These are phyloP conservation scores for Dicaeum eximium DNA, from an alignment of 2,113 vertebrate species.

Conservation along the genomic window DNA sequence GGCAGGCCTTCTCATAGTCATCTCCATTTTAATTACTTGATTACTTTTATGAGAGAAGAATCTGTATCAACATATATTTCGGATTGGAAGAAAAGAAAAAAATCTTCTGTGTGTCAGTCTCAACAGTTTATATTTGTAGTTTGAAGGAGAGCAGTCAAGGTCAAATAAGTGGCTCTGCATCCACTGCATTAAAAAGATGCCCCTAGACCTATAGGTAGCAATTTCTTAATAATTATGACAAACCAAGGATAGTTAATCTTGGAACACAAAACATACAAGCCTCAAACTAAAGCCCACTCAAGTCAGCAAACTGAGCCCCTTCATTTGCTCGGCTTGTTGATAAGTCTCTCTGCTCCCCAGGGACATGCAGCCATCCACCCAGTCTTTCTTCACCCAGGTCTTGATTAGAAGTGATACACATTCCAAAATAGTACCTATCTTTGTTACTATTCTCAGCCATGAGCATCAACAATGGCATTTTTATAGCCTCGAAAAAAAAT, in stretches of 20 bases:
- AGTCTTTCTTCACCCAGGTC: background rate
- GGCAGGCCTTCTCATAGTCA: background rate
- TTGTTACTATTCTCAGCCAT: background rate
- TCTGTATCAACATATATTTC: constrained; percentile 6
- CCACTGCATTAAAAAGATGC: constrained; percentile 35
- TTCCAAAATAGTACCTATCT: background rate
- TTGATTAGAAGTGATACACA: background rate
- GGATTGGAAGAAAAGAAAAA: background rate
- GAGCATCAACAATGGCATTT: background rate
- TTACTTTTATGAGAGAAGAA: background rate
- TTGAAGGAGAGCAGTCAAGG: constrained; percentile 23
- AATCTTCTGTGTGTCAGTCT: background rate
- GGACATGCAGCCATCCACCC: background rate
- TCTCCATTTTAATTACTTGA: constrained; percentile 42
- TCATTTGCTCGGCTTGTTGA: background rate
- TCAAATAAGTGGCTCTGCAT: constrained; percentile 29
- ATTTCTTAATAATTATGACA: constrained; percentile 51
- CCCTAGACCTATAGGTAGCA: constrained; percentile 10
- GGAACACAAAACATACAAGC: constrained; percentile 15
- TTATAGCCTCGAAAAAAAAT: background rate
- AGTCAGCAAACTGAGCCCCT: background rate
- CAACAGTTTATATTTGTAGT: background rate
- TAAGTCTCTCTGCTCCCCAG: background rate
- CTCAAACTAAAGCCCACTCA: constrained; percentile 12
- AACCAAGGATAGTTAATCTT: background rate